Evolutionary conservation across 2,888 invertebrate genomes (phyloP).

Genomic region (Drosophila macrospina): DNA sequence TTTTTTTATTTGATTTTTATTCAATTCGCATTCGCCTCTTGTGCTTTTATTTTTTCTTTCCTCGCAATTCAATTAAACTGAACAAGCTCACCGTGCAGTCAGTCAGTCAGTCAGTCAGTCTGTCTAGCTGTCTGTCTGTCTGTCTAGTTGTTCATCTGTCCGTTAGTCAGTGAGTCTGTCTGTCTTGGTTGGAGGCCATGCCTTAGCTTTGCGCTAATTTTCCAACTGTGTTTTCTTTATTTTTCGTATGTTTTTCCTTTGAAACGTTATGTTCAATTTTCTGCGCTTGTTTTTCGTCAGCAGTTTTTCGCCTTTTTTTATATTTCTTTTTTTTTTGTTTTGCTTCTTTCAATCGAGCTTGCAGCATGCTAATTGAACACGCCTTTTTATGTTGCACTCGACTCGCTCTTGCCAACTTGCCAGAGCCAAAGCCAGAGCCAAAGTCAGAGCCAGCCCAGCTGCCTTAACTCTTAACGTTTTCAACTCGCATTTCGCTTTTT

Average conservation of each 20-base stretch:
- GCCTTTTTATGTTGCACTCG: constrained; percentile 72
- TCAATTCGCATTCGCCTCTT: constrained; percentile 45
- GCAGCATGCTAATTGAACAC: constrained; percentile 77
- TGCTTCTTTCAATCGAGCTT: constrained; percentile 45
- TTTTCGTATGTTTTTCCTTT: constrained; percentile 45
- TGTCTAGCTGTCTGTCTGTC: background rate
- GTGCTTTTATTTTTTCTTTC: constrained; percentile 1
- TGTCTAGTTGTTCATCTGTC: too few relatives aligned
- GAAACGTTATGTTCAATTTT: constrained; percentile 76
- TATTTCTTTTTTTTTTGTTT: constrained; percentile 9
- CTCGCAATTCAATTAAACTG: constrained; percentile 77
- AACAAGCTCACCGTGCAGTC: constrained; percentile 73
- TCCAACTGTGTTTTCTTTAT: constrained; percentile 68
- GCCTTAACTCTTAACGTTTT: constrained; percentile 75
- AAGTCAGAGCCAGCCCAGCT: constrained; percentile 42
- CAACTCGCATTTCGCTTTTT: constrained; percentile 65
- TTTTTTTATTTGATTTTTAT: too few relatives aligned
- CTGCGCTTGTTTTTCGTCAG: constrained; percentile 72
- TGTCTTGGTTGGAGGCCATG: constrained; percentile 59
- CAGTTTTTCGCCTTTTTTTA: constrained; percentile 29
- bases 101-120: constrained; percentile 8
- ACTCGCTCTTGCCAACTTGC: constrained; percentile 11
- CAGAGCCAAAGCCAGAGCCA: too few relatives aligned
- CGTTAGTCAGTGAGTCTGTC: constrained; percentile 20
- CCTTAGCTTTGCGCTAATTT: constrained; percentile 73